Evolutionary conservation across 1,140 invertebrate species (phyloP), one percentile per base, ranked within the genome.

Genomic region (Linepithema humile): DNA sequence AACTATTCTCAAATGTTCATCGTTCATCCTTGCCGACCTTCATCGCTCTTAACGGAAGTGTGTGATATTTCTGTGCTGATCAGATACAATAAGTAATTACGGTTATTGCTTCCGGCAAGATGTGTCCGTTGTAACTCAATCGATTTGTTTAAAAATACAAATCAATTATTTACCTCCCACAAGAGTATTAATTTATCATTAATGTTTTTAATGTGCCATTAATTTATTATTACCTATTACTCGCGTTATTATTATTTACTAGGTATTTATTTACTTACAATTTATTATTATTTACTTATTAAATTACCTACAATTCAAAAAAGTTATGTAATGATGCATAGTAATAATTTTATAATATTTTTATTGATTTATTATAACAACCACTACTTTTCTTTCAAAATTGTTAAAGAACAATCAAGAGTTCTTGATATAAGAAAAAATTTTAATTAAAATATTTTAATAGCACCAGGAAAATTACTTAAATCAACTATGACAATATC

Each of bases 1-100:
- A 26, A 83, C 87, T 83, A 86, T 86, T 88, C 57, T 50, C 83
- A 89, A 90, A 87, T 69, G 70, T 60, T 82, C 57, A 82, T 59
- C 26, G 53, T 50, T 74, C 57, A 53, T 53, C 57, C 55, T 17
- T 75, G 60, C 53, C 32, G 59, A 87, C 65, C 72, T 88, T 84
- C 85, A 12, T 20, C 15, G 3, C 9, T 48, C n/a, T n/a, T 43
- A 38, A 3, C 85, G 86, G 85, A 86, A 78, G 38, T 55, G 43
- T 57, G 59, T 70, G 70, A 78, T 55, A 45, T 78, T 84, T 32
- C 29, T 75, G 15, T 50, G 23, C 1, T n/a, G 9, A 20, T 50
- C 26, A 65, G 4, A 23, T 65, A 55, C 7, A 59, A 65, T 26
- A 65, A 64, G 50, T 77, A 65, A 65, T 65, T 64, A 64, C n/a